Conservation (phyloP, 2,113 vertebrate species). For the Pseudopodoces humilis region DNA sequence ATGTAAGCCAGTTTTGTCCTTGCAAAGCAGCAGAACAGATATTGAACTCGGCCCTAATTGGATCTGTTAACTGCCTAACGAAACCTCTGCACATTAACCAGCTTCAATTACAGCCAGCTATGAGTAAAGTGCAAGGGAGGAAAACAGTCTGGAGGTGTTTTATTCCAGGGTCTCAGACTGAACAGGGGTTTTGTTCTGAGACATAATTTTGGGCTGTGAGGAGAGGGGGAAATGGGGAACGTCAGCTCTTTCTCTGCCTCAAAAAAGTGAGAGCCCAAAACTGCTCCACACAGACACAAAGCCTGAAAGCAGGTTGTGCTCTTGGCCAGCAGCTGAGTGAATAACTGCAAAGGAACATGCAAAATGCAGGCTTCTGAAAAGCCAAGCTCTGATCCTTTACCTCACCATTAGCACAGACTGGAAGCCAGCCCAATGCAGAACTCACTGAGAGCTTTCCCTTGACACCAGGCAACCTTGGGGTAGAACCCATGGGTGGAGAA, state of each 20-base stretch:
- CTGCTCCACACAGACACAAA: background rate
- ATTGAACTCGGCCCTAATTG: conserved; percentile 7
- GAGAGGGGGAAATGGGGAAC: background rate
- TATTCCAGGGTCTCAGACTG: background rate
- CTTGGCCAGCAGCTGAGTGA: background rate
- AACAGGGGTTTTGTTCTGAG: background rate
- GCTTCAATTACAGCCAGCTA: background rate
- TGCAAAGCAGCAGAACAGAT: background rate
- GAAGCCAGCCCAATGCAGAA: background rate
- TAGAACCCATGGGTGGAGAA: background rate
- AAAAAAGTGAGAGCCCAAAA: rapidly evolving
- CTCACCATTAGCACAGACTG: background rate
- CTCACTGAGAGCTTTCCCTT: background rate
- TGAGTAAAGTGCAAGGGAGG: background rate
- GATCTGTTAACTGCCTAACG: background rate
- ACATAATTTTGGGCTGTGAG: background rate
- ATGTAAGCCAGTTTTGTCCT: background rate
- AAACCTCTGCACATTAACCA: background rate
- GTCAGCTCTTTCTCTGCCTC: background rate
- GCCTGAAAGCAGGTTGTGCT: background rate
- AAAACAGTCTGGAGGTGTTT: background rate
- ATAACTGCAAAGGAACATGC: background rate
- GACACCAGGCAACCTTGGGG: background rate
- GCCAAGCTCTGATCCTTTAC: background rate
- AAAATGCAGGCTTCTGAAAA: background rate